Evolutionary conservation across 1,140 invertebrate genomes (phyloP), one percentile per base, ranked within the genome.

Genomic region (Drosophila tani): DNA sequence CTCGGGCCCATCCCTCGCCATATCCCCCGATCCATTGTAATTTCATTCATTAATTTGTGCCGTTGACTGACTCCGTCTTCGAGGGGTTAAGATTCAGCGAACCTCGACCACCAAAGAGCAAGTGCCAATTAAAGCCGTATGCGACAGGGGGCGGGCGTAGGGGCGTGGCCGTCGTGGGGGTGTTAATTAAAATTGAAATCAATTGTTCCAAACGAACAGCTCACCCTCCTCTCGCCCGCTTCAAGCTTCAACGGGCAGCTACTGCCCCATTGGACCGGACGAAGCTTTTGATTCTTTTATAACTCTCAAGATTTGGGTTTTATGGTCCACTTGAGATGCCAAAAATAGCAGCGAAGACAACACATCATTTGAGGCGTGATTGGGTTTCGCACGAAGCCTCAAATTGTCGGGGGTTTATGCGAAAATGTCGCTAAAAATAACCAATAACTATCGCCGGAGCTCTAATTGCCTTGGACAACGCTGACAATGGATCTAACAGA

Each of bases 181-280:
- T 81, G 85, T 87, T 88, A 88, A 87, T 87, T 88, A 84, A 87
- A 83, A 85, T 75, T 86, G 38, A 75, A 82, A 88, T 88, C 80
- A 87, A 87, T 87, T 87, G 83, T 66, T 67, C 53, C 60, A 35
- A 24, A 21, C 50, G 40, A 24, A 41, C 50, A 57, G 53, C 49
- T 43, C 24, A n/a, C 24, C 56, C 58, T 35, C 21, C 40, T 46
- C 46, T 9, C 32, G n/a, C 51, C 46, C n/a, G n/a, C 53, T 55
- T 55, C 19, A 40, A 5, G 29, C 55, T 57, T 47, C 63, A 69
- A 27, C 46, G 63, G 38, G 19, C 11, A 15, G 19, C 62, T 53
- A 21, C 49, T 45, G 27, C 67, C 47, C 62, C 46, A 21, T 40
- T 40, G 46, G 5, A 67, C 46, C 27, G 62, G n/a, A 40, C 32